Base-by-base conservation (phyloP, 2,797 vertebrate genomes). In the Macrochelys suwanniensis region DNA sequence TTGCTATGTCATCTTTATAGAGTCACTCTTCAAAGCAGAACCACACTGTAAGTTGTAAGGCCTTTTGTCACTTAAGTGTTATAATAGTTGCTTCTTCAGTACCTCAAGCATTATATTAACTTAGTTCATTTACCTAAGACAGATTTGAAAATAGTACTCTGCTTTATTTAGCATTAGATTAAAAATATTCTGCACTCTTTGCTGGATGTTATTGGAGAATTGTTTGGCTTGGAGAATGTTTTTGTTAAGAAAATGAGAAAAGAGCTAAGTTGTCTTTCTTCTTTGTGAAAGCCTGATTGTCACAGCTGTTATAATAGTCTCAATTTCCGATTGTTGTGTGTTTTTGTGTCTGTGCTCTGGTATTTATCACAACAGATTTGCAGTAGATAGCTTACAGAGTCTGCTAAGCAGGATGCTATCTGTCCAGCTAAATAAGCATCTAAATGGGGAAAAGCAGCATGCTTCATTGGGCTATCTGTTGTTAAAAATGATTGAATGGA, bases 11-110 rank as follows among this genome's bases (percentile, higher is more conserved):
- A 25, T 54, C 1, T 45, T 71, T 71, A 17, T 23, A 79, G 16
- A 88, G 88, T 68, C 13, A 65, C 83, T 91, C 68, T 89, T 89
- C 49, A 81, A 45, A 91, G 61, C 26, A 82, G 25, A 89, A 87
- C 42, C 88, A 61, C 50, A 61, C 1, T 76, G 37, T 17, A 90
- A 92, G 5, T 83, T 65, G 2, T 11, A 57, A 82, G 82, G n/a
- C 57, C 92, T 94, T 71, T 85, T 65, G 33, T n/a, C 33, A 65
- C 19, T 59, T 59, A 59, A 31, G 61, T 65, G 31, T 33, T 61
- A n/a, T 65, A n/a, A 7, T n/a, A 65, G 61, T 65, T 65, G 59
- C 59, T 61, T 61, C 59, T 61, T 33, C 7, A 16, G 13, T 61
- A 33, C 6, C 28, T 61, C 59, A 61, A 33, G 6, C 31, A 61